phyloP scores from a whole-genome alignment of 2,797 vertebrate genomes.

The Sebastes jordani region DNA sequence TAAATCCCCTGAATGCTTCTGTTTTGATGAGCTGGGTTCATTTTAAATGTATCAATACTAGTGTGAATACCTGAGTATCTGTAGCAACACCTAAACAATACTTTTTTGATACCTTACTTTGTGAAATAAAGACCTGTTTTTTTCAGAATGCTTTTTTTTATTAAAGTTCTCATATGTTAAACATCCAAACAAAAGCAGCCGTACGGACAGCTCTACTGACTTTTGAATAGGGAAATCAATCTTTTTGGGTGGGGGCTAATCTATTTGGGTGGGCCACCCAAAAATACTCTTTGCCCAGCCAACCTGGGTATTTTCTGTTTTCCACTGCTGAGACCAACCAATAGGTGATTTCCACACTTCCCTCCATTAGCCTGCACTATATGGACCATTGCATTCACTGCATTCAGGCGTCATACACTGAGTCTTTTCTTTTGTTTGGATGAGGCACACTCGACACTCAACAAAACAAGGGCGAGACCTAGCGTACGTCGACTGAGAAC shows the following conservation, averaged over 20 bases:
- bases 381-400: slow-evolving; percentile 16
- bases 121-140: not conserved
- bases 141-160: not conserved
- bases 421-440: slow-evolving; percentile 33
- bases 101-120: not conserved
- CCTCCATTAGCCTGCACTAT: slow-evolving; percentile 16
- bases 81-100: not conserved
- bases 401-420: slow-evolving; percentile 21
- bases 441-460: not conserved
- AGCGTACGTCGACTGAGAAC: not conserved
- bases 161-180: not conserved
- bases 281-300: not conserved
- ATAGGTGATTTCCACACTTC: slow-evolving; percentile 20
- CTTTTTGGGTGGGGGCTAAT: not conserved
- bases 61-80: not conserved
- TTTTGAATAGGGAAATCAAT: not conserved
- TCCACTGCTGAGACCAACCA: slow-evolving; percentile 1
- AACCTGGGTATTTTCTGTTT: slow-evolving; percentile 6
- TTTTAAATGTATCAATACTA: not conserved
- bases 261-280: slow-evolving; percentile 23
- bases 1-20: not conserved
- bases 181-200: not conserved
- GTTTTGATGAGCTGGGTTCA: too few species aligned
- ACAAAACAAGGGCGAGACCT: slow-evolving; percentile 16
- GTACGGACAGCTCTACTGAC: not conserved